Evolutionary conservation across 2,888 invertebrate species (phyloP).

Genomic region (Poecilobothrus nobilitatus): DNA sequence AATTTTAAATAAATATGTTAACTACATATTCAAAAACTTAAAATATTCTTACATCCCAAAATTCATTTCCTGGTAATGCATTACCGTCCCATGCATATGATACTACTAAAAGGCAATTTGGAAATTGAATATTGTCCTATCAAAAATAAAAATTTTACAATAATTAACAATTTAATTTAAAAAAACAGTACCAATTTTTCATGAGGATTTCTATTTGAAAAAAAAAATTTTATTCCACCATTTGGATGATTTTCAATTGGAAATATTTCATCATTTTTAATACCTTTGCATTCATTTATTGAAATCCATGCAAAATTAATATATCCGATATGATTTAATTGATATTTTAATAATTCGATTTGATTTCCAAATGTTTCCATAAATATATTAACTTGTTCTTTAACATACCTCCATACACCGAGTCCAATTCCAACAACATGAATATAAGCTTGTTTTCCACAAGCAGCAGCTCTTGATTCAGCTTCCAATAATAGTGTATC

Average conservation of each 20-base stretch:
- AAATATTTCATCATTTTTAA: conserved; percentile 43
- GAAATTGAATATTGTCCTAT: conserved; percentile 16
- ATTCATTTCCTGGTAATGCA: conserved; percentile 65
- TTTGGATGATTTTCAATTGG: conserved; percentile 31
- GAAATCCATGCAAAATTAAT: conserved; percentile 59
- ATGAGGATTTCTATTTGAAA: conserved; percentile 52
- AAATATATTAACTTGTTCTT: conserved; percentile 55
- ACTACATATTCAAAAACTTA: too few species aligned
- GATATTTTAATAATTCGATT: conserved; percentile 45
- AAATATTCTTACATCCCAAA: conserved; percentile 48
- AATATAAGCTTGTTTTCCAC: conserved; percentile 49
- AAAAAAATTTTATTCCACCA: conserved; percentile 47
- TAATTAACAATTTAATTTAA: too few species aligned
- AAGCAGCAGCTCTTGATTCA: conserved; percentile 48
- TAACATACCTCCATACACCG: conserved; percentile 58
- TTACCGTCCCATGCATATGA: conserved; percentile 69
- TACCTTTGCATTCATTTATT: conserved; percentile 44
- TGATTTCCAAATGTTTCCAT: conserved; percentile 56
- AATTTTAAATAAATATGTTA: too few species aligned
- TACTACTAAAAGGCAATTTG: conserved; percentile 50
- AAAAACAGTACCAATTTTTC: conserved; percentile 37
- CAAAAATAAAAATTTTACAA: background rate
- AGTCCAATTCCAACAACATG: conserved; percentile 60
- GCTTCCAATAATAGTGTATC: conserved; percentile 58
- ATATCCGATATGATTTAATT: conserved; percentile 50